These are phyloP conservation scores for Chorisops tibialis DNA, from an alignment of 2,888 invertebrate genomes.

Conservation along the genomic window DNA sequence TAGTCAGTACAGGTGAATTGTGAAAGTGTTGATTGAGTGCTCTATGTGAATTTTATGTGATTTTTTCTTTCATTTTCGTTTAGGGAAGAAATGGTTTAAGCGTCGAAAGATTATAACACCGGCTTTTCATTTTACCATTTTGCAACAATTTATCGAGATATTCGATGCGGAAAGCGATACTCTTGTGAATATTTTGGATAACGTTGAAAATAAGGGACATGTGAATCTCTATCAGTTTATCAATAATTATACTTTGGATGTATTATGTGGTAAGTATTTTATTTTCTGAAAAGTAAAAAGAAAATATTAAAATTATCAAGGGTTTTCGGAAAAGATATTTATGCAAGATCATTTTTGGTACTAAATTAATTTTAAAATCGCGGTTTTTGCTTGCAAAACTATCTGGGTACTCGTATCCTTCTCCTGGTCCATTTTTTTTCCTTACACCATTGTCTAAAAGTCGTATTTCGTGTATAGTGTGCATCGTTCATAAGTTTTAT, in stretches of 20 bases:
- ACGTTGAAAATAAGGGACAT: conserved; percentile 48
- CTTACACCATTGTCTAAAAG: no score
- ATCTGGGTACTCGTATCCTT: no score
- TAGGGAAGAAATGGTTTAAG: conserved; percentile 58
- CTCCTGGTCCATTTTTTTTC: no score
- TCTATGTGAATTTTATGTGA: neutral
- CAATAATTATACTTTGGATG: conserved; percentile 46
- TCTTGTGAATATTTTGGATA: conserved; percentile 48
- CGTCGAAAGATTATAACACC: conserved; percentile 69
- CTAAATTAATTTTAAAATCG: no score
- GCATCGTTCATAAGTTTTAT: no score
- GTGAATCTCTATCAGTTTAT: conserved; percentile 58
- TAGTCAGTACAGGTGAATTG: conserved; percentile 54
- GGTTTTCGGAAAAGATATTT: no score
- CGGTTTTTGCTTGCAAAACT: no score
- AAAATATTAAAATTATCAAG: no score
- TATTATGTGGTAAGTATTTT: conserved; percentile 50
- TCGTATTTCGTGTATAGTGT: no score
- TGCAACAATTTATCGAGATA: conserved; percentile 65
- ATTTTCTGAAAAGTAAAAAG: no score
- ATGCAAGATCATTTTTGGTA: no score
- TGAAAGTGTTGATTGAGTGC: conserved; percentile 65
- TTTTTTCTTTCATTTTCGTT: conserved; percentile 43
- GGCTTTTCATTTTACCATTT: conserved; percentile 72
- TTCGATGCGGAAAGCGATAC: conserved; percentile 61